A percentile compares a stretch with the other conserved stretches of the same genome.
phyloP scores from a whole-genome alignment of 2,797 vertebrate species.

The Avahi laniger region DNA sequence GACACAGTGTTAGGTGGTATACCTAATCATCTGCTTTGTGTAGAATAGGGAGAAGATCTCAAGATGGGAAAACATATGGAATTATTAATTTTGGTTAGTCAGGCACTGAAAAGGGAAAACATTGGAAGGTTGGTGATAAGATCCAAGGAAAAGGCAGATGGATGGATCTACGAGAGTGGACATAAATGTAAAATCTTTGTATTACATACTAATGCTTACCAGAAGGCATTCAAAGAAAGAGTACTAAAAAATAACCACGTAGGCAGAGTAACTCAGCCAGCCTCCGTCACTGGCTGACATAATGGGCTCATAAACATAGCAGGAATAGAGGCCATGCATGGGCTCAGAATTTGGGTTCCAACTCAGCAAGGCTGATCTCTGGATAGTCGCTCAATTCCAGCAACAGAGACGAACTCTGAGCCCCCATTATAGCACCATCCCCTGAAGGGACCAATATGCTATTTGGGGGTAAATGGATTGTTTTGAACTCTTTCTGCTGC shows the following conservation, averaged over 20 bases:
- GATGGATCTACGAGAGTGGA: neutral
- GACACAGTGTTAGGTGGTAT: neutral
- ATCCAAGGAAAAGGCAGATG: neutral
- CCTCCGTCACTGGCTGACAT: neutral
- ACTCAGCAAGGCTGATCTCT: neutral
- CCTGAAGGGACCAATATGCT: neutral
- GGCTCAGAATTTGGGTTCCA: neutral
- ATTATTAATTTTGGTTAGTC: neutral
- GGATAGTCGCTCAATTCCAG: neutral
- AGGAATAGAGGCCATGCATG: neutral
- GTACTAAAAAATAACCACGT: neutral
- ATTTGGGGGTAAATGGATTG: neutral
- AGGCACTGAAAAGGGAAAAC: neutral
- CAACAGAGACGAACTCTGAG: neutral
- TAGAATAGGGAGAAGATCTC: neutral
- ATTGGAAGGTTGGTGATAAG: neutral
- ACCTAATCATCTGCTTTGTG: neutral
- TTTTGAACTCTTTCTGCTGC: neutral
- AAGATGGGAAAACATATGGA: neutral
- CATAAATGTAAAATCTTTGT: neutral
- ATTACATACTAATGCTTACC: neutral
- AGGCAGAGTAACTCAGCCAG: neutral
- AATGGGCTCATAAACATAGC: neutral
- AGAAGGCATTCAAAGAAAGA: neutral
- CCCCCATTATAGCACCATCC: neutral